These are phyloP conservation scores for Meganola albula DNA, from an alignment of 2,888 invertebrate genomes.

Conservation along the genomic window DNA sequence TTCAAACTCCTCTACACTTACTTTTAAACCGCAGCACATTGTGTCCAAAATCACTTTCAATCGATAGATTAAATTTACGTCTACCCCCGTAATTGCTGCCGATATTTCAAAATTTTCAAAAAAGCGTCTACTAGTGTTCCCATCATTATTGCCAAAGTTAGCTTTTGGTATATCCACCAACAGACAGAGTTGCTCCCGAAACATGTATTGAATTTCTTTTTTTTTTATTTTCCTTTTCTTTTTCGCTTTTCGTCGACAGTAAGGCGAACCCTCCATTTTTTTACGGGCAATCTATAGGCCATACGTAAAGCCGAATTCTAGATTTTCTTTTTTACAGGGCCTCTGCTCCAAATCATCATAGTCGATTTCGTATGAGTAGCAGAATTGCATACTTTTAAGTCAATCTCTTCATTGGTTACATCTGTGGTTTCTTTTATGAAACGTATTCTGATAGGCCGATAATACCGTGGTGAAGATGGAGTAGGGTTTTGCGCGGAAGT, in stretches of 20 bases:
- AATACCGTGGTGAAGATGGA: conserved; percentile 28
- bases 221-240: conserved; percentile 8
- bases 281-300: conserved; percentile 15
- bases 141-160: conserved; percentile 33
- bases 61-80: conserved; percentile 14
- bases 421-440: conserved; percentile 18
- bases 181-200: conserved; percentile 21
- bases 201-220: conserved; percentile 18
- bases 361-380: conserved; percentile 32
- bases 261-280: conserved; percentile 17
- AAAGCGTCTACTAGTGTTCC: conserved; percentile 30
- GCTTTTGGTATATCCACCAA: conserved; percentile 28
- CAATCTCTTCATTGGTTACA: conserved; percentile 4
- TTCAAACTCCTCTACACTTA: conserved; percentile 11
- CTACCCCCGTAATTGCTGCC: conserved; percentile 31
- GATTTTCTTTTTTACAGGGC: conserved; percentile 6
- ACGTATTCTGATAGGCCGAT: conserved; percentile 23
- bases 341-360: conserved; percentile 24
- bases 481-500: conserved; percentile 34
- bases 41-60: conserved; percentile 16
- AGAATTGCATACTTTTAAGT: conserved; percentile 34
- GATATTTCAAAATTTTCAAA: conserved; percentile 20
- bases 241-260: conserved; percentile 12
- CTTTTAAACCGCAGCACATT: conserved; percentile 9
- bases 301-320: conserved; percentile 19